Conservation (phyloP, 2,888 invertebrate genomes). For the Alloscopus bannaensis region DNA sequence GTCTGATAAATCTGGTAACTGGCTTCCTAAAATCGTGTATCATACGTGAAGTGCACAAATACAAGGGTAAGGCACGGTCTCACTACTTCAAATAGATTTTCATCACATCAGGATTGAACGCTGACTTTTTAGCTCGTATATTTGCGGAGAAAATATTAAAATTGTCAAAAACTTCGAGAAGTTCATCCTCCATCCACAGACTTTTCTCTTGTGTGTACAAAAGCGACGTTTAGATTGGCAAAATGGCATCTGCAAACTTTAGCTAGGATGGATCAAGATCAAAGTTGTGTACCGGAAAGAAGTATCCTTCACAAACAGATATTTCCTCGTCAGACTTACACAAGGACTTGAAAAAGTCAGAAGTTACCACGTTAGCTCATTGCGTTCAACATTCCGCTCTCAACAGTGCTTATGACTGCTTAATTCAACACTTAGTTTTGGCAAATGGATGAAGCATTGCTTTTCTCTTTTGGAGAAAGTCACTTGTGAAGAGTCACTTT, state of each 20-base stretch:
- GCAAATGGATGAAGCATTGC: conserved; percentile 50
- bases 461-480: too few relatives aligned
- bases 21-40: too few relatives aligned
- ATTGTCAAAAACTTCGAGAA: neutral
- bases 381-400: conserved; percentile 52
- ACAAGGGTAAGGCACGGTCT: too few relatives aligned
- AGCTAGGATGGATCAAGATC: neutral
- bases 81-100: too few relatives aligned
- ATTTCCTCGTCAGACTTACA: too few relatives aligned
- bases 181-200: neutral
- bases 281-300: neutral
- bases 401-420: conserved; percentile 34
- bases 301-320: conserved; percentile 49
- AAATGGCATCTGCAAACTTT: neutral
- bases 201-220: neutral
- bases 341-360: conserved; percentile 36
- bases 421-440: conserved; percentile 34
- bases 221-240: too few relatives aligned
- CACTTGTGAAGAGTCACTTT: too few relatives aligned
- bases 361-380: conserved; percentile 56
- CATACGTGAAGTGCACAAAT: too few relatives aligned
- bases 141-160: neutral
- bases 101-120: too few relatives aligned
- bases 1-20: too few relatives aligned
- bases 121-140: neutral